Evolutionary conservation across 2,797 vertebrate genomes (phyloP), one percentile per base, ranked within the genome.

Genomic region (Fratercula arctica): DNA sequence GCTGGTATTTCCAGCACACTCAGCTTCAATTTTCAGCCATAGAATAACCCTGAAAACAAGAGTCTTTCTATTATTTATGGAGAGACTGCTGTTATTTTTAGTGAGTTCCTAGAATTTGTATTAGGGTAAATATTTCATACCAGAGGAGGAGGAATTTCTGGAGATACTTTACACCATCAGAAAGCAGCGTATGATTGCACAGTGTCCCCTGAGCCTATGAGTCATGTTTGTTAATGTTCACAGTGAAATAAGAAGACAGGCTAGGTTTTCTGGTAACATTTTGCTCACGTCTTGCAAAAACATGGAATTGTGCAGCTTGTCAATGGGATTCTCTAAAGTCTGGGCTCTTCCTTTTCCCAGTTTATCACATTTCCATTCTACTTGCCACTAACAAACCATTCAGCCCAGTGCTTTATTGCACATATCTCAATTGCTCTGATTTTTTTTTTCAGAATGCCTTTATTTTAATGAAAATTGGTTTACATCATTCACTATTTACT

Each of bases 71-170:
- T 87, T 72, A 89, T 77, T 94, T 85, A 83, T 37, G n/a, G 63
- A 77, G 48, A 87, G 39, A 56, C 13, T 25, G 37, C 24, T 89
- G 84, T 85, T 93, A 87, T 74, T 93, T 96, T 82, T 77, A 92
- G 60, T 26, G 60, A 82, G 72, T 82, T 82, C 63, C 67, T 64
- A 33, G 56, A 56, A 75, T 87, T 87, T 76, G 33, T 77, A n/a
- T 87, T 85, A 82, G 81, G 89, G 39, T 75, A 93, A 96, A 59
- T 90, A 85, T 70, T 96, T 90, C 48, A 66, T 80, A 61, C 7
- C 29, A 51, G 74, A 67, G n/a, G 37, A 92, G 31, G 54, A 88
- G 11, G 56, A 81, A 67, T 91, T 92, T 90, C 90, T 85, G 53
- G 79, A 88, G 59, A 63, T 80, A n/a, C 56, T 89, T 83, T 43